Base-by-base conservation (phyloP, 2,888 invertebrate species). In the Rhamnusium bicolor region DNA sequence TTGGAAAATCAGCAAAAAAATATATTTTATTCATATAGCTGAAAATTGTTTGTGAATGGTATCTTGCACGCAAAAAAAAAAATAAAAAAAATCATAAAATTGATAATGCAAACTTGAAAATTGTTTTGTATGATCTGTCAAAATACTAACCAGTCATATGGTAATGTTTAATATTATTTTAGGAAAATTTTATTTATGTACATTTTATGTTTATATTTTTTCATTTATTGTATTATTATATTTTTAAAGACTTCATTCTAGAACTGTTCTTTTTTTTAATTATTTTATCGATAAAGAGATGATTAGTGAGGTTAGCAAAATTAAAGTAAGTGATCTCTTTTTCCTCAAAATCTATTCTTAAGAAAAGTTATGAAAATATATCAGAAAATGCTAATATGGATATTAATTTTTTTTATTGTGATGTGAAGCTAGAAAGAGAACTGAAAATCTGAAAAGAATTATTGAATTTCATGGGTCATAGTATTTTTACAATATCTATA, bases 101-200 rank as follows among this genome's bases (percentile, higher is more conserved):
- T n/a, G 6, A 24, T 7, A 24, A 14, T 12, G 24, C 14, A 56
- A 7, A 46, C 67, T 46, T 67, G 56, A 56, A 46, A 56, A n/a
- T 56, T 56, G 46, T 56, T 56, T 56, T 27, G 18, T 40, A 56
- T 46, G n/a, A 16, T 14, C 19, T 24, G 14, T 7, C 40, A 32
- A 21, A 67, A 8, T 16, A 67, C 46, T 53, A 65, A 53, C 32
- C 53, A 65, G n/a, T 66, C 19, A 54, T 66, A 66, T 46, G 32
- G 19, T 56, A 67, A 67, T 67, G 56, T 67, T 16, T 46, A 56
- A 56, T 56, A 54, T 32, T 32, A 40, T 40, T 67, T 67, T 65
- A 47, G 18, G 18, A 16, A 16, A 6, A 32, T 21, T 53, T 67
- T 56, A 67, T 67, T 56, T 67, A 67, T 54, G 46, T 66, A 66